Base-by-base conservation (phyloP, 2,888 invertebrate species). In the Pachliopta kotzebuea region DNA sequence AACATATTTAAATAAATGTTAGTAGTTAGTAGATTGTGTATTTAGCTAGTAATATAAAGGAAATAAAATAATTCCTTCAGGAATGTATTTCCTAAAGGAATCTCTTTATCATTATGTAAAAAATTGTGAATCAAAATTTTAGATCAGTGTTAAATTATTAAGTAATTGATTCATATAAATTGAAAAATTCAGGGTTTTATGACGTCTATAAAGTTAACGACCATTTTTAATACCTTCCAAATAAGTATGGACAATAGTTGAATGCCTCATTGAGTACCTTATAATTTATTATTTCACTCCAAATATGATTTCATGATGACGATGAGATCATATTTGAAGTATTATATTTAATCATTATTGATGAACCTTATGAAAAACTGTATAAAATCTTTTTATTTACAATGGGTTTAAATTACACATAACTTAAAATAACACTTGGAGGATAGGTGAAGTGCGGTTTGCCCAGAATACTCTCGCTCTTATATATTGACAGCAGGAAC, bases 401-500 rank as follows among this genome's bases (percentile, higher is more conserved):
- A 37, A 11, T 37, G 14, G 18, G 11, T n/a, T 14, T 45, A 18
- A n/a, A 45, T 45, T 45, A 7, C 14, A 37, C 14, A 9, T 37
- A 11, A 37, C 1, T 14, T 37, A 8, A 37, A 37, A 14, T 37
- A 14, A 37, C 45, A 45, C 3, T n/a, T n/a, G n/a, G n/a, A 45
- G n/a, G 18, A n/a, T 4, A n/a, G 45, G 45, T 45, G 7, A 45
- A 45, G 45, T 4, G n/a, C n/a, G 45, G 7, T 45, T 14, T 6
- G n/a, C n/a, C n/a, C n/a, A 45, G n/a, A 45, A 45, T 45, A 45
- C 45, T 45, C 45, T 45, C n/a, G n/a, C 45, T 45, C 8, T n/a
- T 45, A n/a, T n/a, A 8, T 45, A 14, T 45, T 18, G 45, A n/a
- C 45, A n/a, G 45, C 45, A 6, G 45, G n/a, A 45, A n/a, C 45